A percentile compares a stretch with the other conserved stretches of the same genome.
Conservation (phyloP, 1,140 invertebrate species). For the Cydia amplana region DNA sequence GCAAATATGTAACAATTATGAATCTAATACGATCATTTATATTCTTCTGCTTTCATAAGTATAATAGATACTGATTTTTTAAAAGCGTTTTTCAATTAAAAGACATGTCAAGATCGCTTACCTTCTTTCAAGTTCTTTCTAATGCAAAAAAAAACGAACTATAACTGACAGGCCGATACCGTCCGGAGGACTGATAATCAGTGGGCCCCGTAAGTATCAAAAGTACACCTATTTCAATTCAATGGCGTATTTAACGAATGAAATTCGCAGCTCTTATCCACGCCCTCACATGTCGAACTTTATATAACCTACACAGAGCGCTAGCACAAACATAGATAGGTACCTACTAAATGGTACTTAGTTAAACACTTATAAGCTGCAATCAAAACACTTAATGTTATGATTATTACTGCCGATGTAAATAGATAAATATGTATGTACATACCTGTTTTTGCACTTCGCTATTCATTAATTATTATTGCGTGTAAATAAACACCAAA, state of each 20-base stretch:
- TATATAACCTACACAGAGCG: not conserved
- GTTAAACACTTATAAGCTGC: not conserved
- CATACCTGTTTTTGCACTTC: not conserved
- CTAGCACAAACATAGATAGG: not conserved
- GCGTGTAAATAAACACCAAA: not conserved
- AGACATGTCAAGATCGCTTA: no score
- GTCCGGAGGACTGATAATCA: no score
- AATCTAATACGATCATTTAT: no score
- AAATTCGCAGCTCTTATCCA: not conserved
- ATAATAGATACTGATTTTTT: no score
- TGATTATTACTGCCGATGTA: not conserved
- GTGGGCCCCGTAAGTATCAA: no score
- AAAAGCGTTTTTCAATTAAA: no score
- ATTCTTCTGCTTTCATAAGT: no score
- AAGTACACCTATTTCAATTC: not conserved
- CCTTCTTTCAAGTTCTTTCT: no score
- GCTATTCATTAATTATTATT: not conserved
- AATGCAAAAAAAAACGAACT: no score
- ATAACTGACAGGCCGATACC: no score
- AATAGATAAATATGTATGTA: not conserved
- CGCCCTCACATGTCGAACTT: constrained; percentile 6
- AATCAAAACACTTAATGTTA: not conserved
- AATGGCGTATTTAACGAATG: not conserved
- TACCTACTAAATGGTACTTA: not conserved
- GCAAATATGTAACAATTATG: no score